Evolutionary conservation across 2,113 vertebrate genomes (phyloP), one percentile per base, ranked within the genome.

Genomic region (Salvelinus alpinus): DNA sequence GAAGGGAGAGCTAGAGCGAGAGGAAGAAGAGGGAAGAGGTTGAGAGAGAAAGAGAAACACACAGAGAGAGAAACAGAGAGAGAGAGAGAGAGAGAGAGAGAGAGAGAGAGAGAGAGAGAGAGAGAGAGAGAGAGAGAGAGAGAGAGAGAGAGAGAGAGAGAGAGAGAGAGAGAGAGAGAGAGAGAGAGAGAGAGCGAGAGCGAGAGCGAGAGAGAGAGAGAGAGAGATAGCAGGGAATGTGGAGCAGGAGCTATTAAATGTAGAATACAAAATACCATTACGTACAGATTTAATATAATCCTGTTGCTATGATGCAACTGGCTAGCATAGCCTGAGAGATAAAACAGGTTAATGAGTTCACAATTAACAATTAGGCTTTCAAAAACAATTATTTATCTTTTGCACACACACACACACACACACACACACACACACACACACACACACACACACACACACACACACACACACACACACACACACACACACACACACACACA

Each of bases 271-370:
- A 82, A 82, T 25, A 31, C 51, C 70, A 25, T 68, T 65, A 73
- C 66, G 57, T 27, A 64, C 77, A 85, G 80, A 87, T 88, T 84
- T 85, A 86, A 88, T 83, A 82, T 86, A 87, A 88, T 82, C 81
- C 85, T 84, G 34, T 70, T 77, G 88, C 80, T 67, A 65, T 72
- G 78, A 75, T 18, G 51, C 14, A 54, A 18, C 51, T 54, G 51
- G 51, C 4, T 54, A 18, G 16, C 78, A 82, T 74, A 76, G 64
- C 57, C 44, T 66, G 64, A 47, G 76, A 75, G 64, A 77, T 74
- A 79, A 62, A 79, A 70, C 60, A 83, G 72, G 80, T 87, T 86
- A 84, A 80, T 84, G 81, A 34, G 76, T 84, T 75, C 82, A 76
- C 84, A 89, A 86, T 81, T 83, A 89, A 88, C 80, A 80, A 73